Base-by-base conservation (phyloP, 2,888 invertebrate species). In the Patella caerulea region DNA sequence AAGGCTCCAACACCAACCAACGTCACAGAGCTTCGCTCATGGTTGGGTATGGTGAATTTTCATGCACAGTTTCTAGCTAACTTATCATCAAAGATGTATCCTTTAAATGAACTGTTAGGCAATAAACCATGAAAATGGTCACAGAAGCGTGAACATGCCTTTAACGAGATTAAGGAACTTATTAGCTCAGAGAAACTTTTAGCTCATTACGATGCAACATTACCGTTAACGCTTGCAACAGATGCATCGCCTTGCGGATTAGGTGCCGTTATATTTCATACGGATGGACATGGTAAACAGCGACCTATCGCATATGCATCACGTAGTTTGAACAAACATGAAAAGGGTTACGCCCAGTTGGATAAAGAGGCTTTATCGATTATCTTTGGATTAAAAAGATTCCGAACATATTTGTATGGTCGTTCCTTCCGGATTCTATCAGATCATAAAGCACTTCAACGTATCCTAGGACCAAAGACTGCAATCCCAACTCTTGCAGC, bases 351-450 rank as follows among this genome's bases (percentile, higher is more conserved):
- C 81, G 86, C 88, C 19, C 89, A 90, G 78, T 78, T 91, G n/a
- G 91, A 92, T 71, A 90, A 90, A 79, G 91, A 90, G 84, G 91
- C 52, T 82, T n/a, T 91, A 55, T 84, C 88, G 11, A 78, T 83
- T 17, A 74, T 79, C 15, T 81, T 34, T 54, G 75, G 74, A 11
- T 71, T 75, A 34, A 72, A 71, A 24, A 52, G 54, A 29, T 74
- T 74, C n/a, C 69, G 75, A 19, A 34, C 11, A 14, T 75, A 78
- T 53, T 65, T 92, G 0, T 89, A 82, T 75, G 91, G 91, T 3
- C 81, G 88, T 12, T 34, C 2, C 2, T 34, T 34, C 34, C 34
- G 34, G 34, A 34, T 34, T 34, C 34, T 34, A 34, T 34, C 79
- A 84, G 24, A 93, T 79, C 72, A 79, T 73, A 59, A 59, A 59